Evolutionary conservation across 2,888 invertebrate genomes (phyloP).

Genomic region (Lithophane ornitopus): DNA sequence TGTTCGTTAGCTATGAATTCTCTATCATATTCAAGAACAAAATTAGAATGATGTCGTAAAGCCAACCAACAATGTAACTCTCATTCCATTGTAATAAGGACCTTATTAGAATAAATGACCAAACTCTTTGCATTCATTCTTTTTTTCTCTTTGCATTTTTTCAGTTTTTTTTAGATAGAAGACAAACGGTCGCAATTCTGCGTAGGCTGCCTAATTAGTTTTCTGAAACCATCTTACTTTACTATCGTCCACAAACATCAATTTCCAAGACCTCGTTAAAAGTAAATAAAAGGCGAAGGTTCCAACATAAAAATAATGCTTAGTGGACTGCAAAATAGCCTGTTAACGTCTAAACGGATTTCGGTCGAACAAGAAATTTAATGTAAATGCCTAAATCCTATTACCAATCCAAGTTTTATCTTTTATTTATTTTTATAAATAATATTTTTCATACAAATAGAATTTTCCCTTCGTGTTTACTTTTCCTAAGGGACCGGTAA

Average conservation of each 20-base stretch:
- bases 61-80: neutral
- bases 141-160: too few relatives aligned
- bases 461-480: conserved; percentile 58
- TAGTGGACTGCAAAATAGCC: conserved; percentile 43
- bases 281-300: conserved; percentile 47
- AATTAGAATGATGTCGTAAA: neutral
- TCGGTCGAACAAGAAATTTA: conserved; percentile 37
- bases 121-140: neutral
- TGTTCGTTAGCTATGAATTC: neutral
- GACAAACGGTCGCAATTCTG: conserved; percentile 28
- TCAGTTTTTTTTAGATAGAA: conserved; percentile 2
- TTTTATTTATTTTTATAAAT: conserved; percentile 40
- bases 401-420: conserved; percentile 46
- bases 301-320: conserved; percentile 44
- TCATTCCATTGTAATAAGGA: neutral
- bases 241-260: conserved; percentile 26
- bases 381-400: conserved; percentile 49
- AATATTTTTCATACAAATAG: conserved; percentile 49
- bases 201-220: conserved; percentile 39
- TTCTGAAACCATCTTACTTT: conserved; percentile 39
- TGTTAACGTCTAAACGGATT: conserved; percentile 52
- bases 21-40: neutral
- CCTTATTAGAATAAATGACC: neutral
- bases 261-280: conserved; percentile 38
- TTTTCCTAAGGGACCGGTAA: conserved; percentile 57